These are phyloP conservation scores for Lysandra bellargus DNA, from an alignment of 2,888 invertebrate genomes.

Conservation along the genomic window DNA sequence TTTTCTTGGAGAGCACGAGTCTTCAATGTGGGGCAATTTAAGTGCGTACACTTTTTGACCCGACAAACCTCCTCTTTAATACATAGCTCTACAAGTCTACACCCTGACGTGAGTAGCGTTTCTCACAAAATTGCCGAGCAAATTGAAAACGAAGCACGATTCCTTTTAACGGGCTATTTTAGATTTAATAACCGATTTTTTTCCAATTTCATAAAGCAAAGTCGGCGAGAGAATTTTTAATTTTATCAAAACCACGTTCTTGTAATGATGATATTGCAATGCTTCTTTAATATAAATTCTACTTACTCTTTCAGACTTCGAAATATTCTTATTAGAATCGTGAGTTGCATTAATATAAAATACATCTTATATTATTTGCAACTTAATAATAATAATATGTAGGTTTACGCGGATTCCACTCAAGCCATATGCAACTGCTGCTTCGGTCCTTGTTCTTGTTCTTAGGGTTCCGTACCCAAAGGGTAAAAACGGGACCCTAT, in stretches of 20 bases:
- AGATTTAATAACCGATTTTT: constrained; percentile 17
- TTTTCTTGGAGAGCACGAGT: not conserved
- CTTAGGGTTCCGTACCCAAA: too few species aligned
- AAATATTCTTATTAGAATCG: not conserved
- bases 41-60: not conserved
- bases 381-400: too few species aligned
- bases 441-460: too few species aligned
- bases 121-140: constrained; percentile 16
- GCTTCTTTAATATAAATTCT: constrained; percentile 1
- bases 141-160: constrained; percentile 30
- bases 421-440: too few species aligned
- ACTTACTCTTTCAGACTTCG: not conserved
- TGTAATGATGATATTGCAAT: constrained; percentile 4
- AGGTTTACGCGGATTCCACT: too few species aligned
- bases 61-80: not conserved
- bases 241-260: not conserved
- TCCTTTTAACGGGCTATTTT: constrained; percentile 24
- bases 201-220: constrained; percentile 14
- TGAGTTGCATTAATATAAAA: not conserved
- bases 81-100: not conserved
- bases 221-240: constrained; percentile 12
- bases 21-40: not conserved
- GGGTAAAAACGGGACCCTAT: too few species aligned
- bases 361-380: not conserved
- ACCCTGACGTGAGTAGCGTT: constrained; percentile 18